Conservation (phyloP, 1,140 invertebrate genomes). For the Ooceraea biroi region DNA sequence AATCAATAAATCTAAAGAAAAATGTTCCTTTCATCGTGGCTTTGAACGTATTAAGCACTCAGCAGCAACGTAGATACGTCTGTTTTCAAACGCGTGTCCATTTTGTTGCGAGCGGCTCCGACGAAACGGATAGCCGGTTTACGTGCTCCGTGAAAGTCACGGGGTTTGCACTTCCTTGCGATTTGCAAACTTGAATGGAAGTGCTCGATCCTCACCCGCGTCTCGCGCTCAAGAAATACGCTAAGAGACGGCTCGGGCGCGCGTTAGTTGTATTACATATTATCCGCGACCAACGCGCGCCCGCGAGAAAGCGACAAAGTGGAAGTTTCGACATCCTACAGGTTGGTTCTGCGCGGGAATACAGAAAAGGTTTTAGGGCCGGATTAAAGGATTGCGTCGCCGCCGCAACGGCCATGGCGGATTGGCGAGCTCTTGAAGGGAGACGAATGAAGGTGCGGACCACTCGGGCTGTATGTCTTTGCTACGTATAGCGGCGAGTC, state of each 20-base stretch:
- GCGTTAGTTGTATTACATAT: conserved; percentile 44
- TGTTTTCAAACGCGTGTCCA: background rate
- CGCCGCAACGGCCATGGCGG: conserved; percentile 25
- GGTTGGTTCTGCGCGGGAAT: conserved; percentile 48
- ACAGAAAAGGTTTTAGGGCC: conserved; percentile 62
- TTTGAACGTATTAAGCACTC: conserved; percentile 4
- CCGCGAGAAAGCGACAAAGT: conserved; percentile 32
- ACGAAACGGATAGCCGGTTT: background rate
- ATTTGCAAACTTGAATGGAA: conserved; percentile 46
- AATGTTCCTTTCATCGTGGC: background rate
- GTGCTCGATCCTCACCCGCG: background rate
- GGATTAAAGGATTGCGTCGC: conserved; percentile 69
- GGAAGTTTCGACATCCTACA: conserved; percentile 55
- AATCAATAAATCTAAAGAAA: background rate
- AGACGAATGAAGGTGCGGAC: conserved; percentile 65
- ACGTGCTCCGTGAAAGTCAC: conserved; percentile 6
- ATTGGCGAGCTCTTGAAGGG: conserved; percentile 61
- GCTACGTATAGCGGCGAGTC: conserved; percentile 46
- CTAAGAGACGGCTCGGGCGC: background rate
- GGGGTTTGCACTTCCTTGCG: conserved; percentile 13
- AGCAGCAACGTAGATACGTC: background rate
- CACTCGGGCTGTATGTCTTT: conserved; percentile 63
- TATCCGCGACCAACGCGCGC: conserved; percentile 13
- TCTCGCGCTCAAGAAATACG: conserved; percentile 22
- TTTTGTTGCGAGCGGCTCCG: conserved; percentile 4